Evolutionary conservation across 92 coral and sea anemone species (phyloP).

Genomic region (Porites evermanni): DNA sequence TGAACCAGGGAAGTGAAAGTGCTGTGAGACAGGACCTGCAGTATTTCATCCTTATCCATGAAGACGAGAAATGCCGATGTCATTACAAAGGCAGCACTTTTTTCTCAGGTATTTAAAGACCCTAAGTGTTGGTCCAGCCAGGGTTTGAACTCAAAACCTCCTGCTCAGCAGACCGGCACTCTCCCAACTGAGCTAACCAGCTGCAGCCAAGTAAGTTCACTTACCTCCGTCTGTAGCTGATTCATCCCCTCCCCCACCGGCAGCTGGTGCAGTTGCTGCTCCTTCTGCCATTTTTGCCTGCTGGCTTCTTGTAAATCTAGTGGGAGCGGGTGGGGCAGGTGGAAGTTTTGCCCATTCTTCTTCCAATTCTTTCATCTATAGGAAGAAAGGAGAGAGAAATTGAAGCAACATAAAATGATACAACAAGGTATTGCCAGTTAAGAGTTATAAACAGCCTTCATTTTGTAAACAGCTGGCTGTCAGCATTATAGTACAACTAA

Average conservation of each 20-base stretch:
- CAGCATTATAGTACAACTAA: no score
- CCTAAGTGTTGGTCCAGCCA: no score
- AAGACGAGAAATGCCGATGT: no score
- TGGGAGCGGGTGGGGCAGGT: conserved; percentile 92
- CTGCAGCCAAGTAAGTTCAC: no score
- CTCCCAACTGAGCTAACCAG: no score
- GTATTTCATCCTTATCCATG: no score
- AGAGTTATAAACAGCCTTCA: not conserved
- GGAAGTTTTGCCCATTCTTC: conserved; percentile 97
- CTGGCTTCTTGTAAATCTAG: conserved; percentile 92
- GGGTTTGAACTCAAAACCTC: no score
- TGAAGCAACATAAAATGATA: not conserved
- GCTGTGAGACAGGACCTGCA: no score
- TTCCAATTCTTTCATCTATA: conserved; percentile 91
- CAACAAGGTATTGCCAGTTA: not conserved
- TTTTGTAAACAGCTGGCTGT: no score
- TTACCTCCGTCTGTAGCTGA: conserved; percentile 40
- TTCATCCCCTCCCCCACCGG: conserved; percentile 42
- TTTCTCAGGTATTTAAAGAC: no score
- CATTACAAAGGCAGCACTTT: no score
- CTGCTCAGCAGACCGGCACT: not conserved
- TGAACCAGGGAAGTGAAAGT: no score
- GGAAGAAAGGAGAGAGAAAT: not conserved
- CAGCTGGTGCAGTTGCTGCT: conserved; percentile 69
- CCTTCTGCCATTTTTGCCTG: conserved; percentile 91